Evolutionary conservation across 2,113 vertebrate species (phyloP).

Genomic region (Donacobius atricapilla): DNA sequence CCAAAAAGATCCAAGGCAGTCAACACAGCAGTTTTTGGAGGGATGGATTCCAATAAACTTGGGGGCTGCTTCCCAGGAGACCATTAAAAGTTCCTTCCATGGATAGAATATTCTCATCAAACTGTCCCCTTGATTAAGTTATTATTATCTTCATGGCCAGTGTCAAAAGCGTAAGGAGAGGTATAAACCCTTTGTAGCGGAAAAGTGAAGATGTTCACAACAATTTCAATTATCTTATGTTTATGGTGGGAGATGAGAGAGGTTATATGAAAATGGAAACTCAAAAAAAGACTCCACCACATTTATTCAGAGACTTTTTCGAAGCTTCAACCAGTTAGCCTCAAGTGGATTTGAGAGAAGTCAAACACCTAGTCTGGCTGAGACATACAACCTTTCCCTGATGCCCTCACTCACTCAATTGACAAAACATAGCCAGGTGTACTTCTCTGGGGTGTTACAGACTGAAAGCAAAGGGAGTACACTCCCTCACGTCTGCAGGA

Average conservation of each 20-base stretch:
- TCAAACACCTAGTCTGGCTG: neutral
- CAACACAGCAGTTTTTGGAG: neutral
- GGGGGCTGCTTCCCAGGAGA: neutral
- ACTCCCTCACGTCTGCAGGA: neutral
- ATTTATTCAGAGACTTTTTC: neutral
- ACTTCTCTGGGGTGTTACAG: neutral
- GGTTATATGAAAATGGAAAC: neutral
- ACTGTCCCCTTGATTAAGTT: neutral
- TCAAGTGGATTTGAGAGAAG: neutral
- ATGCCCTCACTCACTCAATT: neutral
- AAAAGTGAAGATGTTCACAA: neutral
- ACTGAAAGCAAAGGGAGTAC: neutral
- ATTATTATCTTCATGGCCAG: neutral
- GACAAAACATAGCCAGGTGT: neutral
- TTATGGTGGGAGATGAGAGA: neutral
- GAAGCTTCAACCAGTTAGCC: neutral
- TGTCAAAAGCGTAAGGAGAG: neutral
- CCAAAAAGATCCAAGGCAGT: neutral
- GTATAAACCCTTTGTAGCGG: neutral
- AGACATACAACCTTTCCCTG: neutral
- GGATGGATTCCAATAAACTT: neutral
- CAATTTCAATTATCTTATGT: neutral
- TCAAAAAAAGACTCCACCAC: neutral
- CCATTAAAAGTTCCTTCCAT: neutral
- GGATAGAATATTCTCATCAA: neutral